Conservation (phyloP, 1,140 invertebrate species). For the Thaumetopoea pityocampa region DNA sequence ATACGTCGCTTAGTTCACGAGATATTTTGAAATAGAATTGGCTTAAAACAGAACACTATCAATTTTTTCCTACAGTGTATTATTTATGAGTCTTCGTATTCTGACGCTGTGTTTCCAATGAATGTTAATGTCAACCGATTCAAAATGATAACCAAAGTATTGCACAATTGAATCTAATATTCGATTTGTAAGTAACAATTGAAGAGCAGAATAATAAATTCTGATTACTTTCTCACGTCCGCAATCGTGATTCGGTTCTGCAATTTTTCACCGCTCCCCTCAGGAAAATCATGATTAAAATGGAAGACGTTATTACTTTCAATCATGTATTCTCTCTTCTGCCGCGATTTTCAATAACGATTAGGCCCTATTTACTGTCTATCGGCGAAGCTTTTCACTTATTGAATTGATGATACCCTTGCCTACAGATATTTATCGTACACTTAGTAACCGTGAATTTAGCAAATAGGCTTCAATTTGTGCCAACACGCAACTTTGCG, state of each 20-base stretch:
- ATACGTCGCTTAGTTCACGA: too few species aligned
- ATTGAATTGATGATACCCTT: slow-evolving; percentile 13
- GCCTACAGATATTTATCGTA: slow-evolving; percentile 8
- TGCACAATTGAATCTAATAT: slow-evolving; percentile 32
- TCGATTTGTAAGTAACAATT: slow-evolving; percentile 49
- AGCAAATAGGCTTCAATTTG: too few species aligned
- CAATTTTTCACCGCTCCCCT: slow-evolving; percentile 52
- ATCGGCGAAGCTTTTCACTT: slow-evolving; percentile 9
- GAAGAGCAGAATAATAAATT: slow-evolving; percentile 68
- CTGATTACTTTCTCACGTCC: slow-evolving; percentile 70
- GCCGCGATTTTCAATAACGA: slow-evolving; percentile 20
- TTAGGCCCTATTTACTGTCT: slow-evolving; percentile 10
- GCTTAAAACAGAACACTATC: too few species aligned
- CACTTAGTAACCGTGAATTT: slow-evolving; percentile 1
- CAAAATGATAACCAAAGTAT: slow-evolving; percentile 12
- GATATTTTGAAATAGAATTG: too few species aligned
- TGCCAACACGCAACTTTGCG: too few species aligned
- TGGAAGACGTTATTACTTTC: slow-evolving; percentile 38
- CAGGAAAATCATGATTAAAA: slow-evolving; percentile 52
- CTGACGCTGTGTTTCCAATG: background rate
- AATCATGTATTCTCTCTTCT: slow-evolving; percentile 17
- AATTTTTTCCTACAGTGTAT: too few species aligned
- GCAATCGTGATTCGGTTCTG: slow-evolving; percentile 62
- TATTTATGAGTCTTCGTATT: too few species aligned
- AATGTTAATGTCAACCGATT: background rate